Conservation (phyloP, 2,888 invertebrate genomes). For the Coremacera marginata region DNA sequence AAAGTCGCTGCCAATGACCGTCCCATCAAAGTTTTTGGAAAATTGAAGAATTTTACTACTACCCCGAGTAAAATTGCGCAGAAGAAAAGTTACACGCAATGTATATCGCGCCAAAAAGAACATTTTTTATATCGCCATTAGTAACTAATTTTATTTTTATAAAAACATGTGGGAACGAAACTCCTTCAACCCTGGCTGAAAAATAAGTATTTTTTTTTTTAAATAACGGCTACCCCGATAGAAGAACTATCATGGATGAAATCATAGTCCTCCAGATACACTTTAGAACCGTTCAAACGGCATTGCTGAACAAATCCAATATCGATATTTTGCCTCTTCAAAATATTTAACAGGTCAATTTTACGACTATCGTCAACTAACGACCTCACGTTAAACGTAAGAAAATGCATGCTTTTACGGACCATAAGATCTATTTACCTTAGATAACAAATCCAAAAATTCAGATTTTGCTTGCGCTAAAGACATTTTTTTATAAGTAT, state of each 20-base stretch:
- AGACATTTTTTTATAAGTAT: constrained; percentile 4
- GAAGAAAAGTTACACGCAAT: not conserved
- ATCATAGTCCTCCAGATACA: not conserved
- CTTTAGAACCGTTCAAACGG: not conserved
- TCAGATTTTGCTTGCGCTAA: constrained; percentile 24
- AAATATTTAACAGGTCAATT: not conserved
- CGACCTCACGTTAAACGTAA: constrained; percentile 18
- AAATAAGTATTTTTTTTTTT: not conserved
- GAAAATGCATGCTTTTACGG: constrained; percentile 16
- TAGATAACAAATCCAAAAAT: constrained; percentile 6
- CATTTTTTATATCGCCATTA: not conserved
- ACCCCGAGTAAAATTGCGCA: not conserved
- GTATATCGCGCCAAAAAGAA: not conserved
- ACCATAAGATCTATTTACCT: not conserved
- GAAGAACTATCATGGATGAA: constrained; percentile 1
- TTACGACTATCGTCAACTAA: constrained; percentile 9
- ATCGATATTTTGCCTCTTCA: not conserved
- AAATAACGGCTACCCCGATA: not conserved
- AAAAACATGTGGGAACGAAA: not conserved
- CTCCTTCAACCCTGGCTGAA: too few relatives aligned
- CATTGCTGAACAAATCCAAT: constrained; percentile 14
- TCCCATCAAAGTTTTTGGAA: constrained; percentile 3
- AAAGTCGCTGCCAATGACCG: constrained; percentile 3
- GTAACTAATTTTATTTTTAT: not conserved
- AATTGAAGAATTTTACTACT: not conserved